Base-by-base conservation (phyloP, 2,888 invertebrate species). In the Nasonia oneida region DNA sequence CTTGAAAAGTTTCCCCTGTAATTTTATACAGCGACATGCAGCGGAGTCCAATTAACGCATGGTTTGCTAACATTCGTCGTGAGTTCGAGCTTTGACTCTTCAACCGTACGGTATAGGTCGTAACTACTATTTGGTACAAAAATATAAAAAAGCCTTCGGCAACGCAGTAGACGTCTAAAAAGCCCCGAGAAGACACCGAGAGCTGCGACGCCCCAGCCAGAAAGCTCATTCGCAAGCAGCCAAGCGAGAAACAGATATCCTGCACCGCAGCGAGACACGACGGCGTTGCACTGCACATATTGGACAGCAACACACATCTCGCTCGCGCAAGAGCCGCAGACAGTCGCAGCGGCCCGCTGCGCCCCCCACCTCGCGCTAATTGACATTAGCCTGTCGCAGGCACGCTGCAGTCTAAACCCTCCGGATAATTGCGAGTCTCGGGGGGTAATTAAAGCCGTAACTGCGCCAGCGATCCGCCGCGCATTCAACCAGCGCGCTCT, bases 341-440 rank as follows among this genome's bases (percentile, higher is more conserved):
- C 29, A 47, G 50, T 53, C 23, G 61, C 14, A 14, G 67, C 57
- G 18, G n/a, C 8, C 64, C 33, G 12, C 29, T 70, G 18, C n/a
- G 18, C n/a, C 29, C 53, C 15, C 47, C 23, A 39, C 18, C 12
- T n/a, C 50, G 77, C 42, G 81, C 57, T 85, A 85, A 85, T 77
- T 85, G 84, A 81, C 84, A 85, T 85, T 85, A 78, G 83, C 78
- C 73, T 50, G 64, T 79, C 78, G 47, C 64, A 78, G 50, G 57
- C 57, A 37, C 29, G 39, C 71, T 33, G n/a, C 42, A n/a, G 39
- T 70, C 67, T 64, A 39, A n/a, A n/a, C 33, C 47, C 73, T 18
- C 23, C 37, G 73, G 42, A 77, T 84, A 84, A 84, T 84, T 84
- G 73, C 83, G 77, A 78, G 77, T 84, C 83, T 73, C 83, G 47